A percentile compares a stretch with the other conserved stretches of the same genome.
Conservation (phyloP, 2,888 invertebrate species). For the Lithodes maja region DNA sequence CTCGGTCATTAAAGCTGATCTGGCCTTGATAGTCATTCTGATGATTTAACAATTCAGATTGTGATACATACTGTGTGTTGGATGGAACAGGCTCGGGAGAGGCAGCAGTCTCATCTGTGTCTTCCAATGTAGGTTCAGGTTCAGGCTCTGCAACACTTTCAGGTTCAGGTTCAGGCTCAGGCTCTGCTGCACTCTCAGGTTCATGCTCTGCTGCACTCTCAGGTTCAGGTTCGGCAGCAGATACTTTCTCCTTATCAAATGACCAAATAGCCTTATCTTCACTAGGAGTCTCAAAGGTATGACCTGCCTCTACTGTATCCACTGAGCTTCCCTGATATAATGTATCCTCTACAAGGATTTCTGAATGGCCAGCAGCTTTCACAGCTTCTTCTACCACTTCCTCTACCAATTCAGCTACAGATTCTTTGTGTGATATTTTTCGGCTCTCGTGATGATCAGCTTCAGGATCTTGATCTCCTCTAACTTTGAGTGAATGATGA, state of each 20-base stretch:
- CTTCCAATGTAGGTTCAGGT: slow-evolving; percentile 11
- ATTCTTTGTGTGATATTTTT: background rate
- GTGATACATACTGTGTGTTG: slow-evolving; percentile 22
- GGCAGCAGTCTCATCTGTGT: slow-evolving; percentile 11
- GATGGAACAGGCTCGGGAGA: background rate
- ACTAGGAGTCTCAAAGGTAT: background rate
- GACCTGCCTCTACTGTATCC: background rate
- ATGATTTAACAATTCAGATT: slow-evolving; percentile 31
- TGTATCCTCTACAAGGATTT: background rate
- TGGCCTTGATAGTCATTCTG: background rate
- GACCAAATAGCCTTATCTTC: background rate
- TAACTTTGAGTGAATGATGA: slow-evolving; percentile 24
- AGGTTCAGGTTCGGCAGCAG: background rate
- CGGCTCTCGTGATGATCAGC: background rate
- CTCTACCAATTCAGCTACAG: background rate
- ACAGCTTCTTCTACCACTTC: slow-evolving; percentile 2
- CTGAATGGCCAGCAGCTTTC: background rate
- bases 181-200: slow-evolving; percentile 29
- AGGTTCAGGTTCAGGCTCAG: slow-evolving; percentile 30
- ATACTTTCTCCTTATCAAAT: background rate
- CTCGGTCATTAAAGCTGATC: background rate
- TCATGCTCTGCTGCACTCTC: background rate
- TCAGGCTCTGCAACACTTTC: slow-evolving; percentile 9
- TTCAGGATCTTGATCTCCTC: background rate
- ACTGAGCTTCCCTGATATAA: background rate